These are phyloP conservation scores for Myopa tessellatipennis DNA, from an alignment of 2,888 invertebrate species.

Conservation along the genomic window DNA sequence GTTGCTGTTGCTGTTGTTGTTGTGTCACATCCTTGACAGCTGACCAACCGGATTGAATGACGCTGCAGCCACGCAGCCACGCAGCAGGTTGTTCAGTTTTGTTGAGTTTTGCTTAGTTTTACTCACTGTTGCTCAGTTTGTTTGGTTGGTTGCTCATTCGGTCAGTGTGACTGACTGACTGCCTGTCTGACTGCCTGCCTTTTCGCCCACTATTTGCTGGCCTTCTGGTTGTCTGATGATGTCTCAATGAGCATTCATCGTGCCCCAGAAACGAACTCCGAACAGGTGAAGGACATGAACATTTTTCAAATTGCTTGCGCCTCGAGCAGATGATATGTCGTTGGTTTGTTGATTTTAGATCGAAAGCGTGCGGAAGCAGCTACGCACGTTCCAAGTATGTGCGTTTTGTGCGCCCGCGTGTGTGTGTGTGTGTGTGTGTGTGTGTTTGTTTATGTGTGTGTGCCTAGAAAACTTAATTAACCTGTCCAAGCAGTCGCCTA, in stretches of 20 bases:
- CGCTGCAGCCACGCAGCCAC: too few relatives aligned
- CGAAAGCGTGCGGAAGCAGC: too few relatives aligned
- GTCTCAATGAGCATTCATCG: neutral
- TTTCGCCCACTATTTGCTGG: neutral
- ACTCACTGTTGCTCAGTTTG: neutral
- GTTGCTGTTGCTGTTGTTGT: neutral
- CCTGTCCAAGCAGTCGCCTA: conserved; percentile 23
- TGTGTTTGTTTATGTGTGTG: conserved; percentile 17
- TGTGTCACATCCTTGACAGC: conserved; percentile 22
- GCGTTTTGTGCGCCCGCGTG: too few relatives aligned
- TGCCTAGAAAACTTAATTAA: conserved; percentile 35
- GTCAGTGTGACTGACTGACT: neutral
- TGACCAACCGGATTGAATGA: too few relatives aligned
- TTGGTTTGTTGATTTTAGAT: too few relatives aligned
- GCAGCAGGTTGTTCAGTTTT: too few relatives aligned
- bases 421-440: neutral
- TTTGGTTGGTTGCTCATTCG: neutral
- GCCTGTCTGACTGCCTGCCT: too few relatives aligned
- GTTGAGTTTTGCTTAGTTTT: too few relatives aligned
- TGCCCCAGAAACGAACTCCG: too few relatives aligned
- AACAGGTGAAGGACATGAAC: neutral
- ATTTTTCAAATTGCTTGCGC: conserved; percentile 23
- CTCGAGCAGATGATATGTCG: neutral
- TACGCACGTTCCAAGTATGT: too few relatives aligned
- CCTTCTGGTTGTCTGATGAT: conserved; percentile 6